phyloP scores from a whole-genome alignment of 1,140 invertebrate genomes.

The Eciton burchellii region DNA sequence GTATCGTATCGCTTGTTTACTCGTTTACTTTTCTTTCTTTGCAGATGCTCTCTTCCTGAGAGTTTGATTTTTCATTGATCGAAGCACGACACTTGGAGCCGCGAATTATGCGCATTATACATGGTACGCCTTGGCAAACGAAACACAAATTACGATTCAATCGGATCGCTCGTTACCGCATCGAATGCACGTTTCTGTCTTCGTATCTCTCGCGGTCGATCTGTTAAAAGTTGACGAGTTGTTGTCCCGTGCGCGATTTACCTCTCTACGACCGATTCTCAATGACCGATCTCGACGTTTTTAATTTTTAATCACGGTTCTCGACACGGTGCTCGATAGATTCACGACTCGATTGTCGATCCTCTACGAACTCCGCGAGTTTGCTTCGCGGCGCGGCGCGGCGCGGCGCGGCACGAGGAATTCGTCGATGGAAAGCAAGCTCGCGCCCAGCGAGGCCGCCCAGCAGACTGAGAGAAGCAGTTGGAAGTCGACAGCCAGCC shows the following conservation, averaged over 20 bases:
- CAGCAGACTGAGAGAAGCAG: constrained; percentile 72
- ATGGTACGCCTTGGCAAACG: constrained; percentile 28
- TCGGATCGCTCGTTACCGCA: no score
- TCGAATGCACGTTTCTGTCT: no score
- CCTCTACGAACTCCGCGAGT: constrained; percentile 21
- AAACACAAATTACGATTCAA: constrained; percentile 17
- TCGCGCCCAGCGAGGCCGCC: constrained; percentile 72
- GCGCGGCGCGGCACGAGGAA: constrained; percentile 13
- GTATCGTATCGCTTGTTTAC: neutral
- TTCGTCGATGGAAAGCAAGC: constrained; percentile 68
- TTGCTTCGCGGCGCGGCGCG: constrained; percentile 59
- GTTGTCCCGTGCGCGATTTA: constrained; percentile 29
- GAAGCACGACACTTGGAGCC: constrained; percentile 53
- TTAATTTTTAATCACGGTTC: constrained; percentile 11
- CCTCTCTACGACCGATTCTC: constrained; percentile 41
- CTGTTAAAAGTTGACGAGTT: no score
- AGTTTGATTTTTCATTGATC: constrained; percentile 29
- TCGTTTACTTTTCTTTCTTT: neutral
- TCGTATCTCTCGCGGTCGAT: no score
- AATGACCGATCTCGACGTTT: constrained; percentile 11
- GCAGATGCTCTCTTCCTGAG: constrained; percentile 10
- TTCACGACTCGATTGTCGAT: constrained; percentile 35
- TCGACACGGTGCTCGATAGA: neutral
- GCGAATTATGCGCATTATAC: constrained; percentile 26
- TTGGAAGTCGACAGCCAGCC: constrained; percentile 62